These are phyloP conservation scores for Acanthopleura granulata DNA, from an alignment of 2,888 invertebrate genomes.

Conservation along the genomic window DNA sequence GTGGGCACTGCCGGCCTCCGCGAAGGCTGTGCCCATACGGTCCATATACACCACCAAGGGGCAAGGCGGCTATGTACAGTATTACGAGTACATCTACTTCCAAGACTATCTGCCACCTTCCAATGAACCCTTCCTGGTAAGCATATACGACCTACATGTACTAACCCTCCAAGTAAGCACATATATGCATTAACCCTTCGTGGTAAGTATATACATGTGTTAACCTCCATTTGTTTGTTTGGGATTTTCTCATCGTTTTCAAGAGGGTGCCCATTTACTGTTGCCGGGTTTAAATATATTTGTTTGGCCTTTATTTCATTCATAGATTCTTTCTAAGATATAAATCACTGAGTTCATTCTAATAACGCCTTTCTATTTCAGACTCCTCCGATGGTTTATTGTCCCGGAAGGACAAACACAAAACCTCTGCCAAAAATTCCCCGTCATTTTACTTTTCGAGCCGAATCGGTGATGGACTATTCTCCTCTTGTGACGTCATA, in stretches of 20 bases:
- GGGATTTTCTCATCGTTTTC: too few relatives aligned
- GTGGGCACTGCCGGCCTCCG: not conserved
- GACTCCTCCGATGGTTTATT: conserved; percentile 1
- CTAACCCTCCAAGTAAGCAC: too few relatives aligned
- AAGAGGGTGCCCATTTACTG: too few relatives aligned
- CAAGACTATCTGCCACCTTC: not conserved
- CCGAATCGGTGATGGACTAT: not conserved
- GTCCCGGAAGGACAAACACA: not conserved
- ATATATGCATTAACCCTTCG: too few relatives aligned
- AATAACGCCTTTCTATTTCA: not conserved
- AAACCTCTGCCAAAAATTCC: conserved; percentile 1
- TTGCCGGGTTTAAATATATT: too few relatives aligned
- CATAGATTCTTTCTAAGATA: too few relatives aligned
- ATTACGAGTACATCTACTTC: not conserved
- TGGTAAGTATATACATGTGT: too few relatives aligned
- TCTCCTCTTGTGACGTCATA: not conserved
- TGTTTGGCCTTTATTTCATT: too few relatives aligned
- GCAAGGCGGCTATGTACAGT: not conserved
- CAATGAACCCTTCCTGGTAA: not conserved
- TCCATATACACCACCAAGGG: not conserved
- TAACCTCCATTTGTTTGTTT: too few relatives aligned
- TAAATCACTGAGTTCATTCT: too few relatives aligned
- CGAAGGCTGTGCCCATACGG: not conserved
- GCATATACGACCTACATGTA: not conserved
- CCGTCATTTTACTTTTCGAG: not conserved